These are phyloP conservation scores for Harlomillsia oculata DNA, from an alignment of 1,140 invertebrate species.

Conservation along the genomic window DNA sequence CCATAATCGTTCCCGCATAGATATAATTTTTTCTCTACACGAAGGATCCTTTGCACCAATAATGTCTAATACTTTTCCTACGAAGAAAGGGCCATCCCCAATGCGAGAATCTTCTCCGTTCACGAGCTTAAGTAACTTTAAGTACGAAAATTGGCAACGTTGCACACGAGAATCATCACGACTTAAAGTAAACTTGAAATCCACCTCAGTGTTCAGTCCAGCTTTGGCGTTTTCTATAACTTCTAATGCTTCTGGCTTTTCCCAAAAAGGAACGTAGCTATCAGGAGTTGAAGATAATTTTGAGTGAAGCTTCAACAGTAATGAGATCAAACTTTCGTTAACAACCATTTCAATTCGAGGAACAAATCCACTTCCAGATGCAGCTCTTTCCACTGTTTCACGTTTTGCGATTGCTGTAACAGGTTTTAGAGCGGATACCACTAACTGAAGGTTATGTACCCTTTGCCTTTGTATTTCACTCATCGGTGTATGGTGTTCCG, in stretches of 20 bases:
- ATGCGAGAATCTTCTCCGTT: constrained; percentile 44
- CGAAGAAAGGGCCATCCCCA: constrained; percentile 79
- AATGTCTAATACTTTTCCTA: constrained; percentile 62
- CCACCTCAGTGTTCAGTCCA: constrained; percentile 18
- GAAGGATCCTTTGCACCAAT: constrained; percentile 59
- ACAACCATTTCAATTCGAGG: constrained; percentile 42
- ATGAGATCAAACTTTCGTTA: constrained; percentile 75
- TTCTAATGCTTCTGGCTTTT: constrained; percentile 20
- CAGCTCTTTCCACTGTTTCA: constrained; percentile 25
- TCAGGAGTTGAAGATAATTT: constrained; percentile 73
- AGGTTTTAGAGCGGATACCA: constrained; percentile 25
- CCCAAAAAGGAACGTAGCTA: constrained; percentile 52
- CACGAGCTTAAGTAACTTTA: constrained; percentile 17
- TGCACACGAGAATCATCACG: constrained; percentile 34
- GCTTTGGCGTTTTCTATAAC: constrained; percentile 19
- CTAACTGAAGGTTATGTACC: constrained; percentile 17
- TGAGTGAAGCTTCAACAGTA: constrained; percentile 84
- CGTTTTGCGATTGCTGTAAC: constrained; percentile 18
- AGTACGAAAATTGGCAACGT: constrained; percentile 30
- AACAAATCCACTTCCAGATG: constrained; percentile 10
- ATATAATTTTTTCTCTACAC: constrained; percentile 53
- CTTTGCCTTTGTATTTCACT: constrained; percentile 18
- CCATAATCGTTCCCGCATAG: constrained; percentile 62
- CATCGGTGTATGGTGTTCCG: too few relatives aligned
- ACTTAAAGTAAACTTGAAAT: constrained; percentile 34